phyloP scores from a whole-genome alignment of 2,888 invertebrate species.

The Acanthacorydalis orientalis region DNA sequence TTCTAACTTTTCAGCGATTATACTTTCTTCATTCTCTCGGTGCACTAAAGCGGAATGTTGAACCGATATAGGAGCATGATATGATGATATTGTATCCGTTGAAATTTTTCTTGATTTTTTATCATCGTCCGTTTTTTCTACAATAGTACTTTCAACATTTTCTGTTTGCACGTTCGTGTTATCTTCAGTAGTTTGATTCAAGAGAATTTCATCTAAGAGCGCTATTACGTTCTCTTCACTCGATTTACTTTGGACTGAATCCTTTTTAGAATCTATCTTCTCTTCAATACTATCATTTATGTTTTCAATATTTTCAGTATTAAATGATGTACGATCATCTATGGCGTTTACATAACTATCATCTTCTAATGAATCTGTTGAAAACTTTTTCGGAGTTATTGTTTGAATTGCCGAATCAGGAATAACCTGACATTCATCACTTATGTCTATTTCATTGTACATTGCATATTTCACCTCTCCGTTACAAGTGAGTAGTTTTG shows the following conservation, averaged over 20 bases:
- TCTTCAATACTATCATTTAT: neutral
- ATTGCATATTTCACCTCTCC: neutral
- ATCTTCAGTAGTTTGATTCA: neutral
- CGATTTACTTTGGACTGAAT: neutral
- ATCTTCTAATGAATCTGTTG: neutral
- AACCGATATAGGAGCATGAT: constrained; percentile 8
- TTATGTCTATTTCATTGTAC: neutral
- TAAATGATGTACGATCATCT: neutral
- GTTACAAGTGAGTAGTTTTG: neutral
- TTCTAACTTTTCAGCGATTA: neutral
- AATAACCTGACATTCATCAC: neutral
- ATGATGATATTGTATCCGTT: constrained; percentile 15
- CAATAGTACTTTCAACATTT: constrained; percentile 7
- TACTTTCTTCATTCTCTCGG: neutral
- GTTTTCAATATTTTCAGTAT: neutral
- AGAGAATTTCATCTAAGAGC: neutral
- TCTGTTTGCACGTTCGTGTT: constrained; percentile 12
- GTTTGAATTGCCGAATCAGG: neutral
- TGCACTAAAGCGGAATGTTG: constrained; percentile 3
- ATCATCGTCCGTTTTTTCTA: too few species aligned
- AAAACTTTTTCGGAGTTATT: neutral
- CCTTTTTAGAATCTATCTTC: neutral
- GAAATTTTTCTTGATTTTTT: constrained; percentile 13
- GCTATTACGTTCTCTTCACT: neutral
- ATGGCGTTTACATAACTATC: neutral